phyloP scores from a whole-genome alignment of 2,888 invertebrate species.

The Lissonota sp. region DNA sequence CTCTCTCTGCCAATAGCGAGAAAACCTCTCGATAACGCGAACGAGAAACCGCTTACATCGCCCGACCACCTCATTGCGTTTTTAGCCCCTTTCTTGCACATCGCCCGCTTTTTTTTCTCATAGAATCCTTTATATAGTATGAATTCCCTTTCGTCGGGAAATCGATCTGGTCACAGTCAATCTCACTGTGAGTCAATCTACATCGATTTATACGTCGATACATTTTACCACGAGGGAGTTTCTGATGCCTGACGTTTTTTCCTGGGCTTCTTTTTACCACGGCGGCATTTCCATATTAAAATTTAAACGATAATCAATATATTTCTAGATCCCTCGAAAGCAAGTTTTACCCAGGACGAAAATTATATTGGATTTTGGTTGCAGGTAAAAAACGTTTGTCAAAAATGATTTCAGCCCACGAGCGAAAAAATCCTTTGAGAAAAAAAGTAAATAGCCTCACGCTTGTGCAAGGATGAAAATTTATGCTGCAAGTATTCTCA shows the following conservation, averaged over 20 bases:
- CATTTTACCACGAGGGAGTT: slow-evolving; percentile 3
- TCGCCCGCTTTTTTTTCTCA: background rate
- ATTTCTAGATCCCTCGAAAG: too few species aligned
- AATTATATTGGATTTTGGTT: too few species aligned
- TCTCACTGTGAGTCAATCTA: slow-evolving; percentile 7
- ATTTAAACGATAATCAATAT: too few species aligned
- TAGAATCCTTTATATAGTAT: background rate
- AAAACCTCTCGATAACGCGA: slow-evolving; percentile 62
- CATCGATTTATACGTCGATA: background rate
- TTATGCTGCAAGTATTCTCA: slow-evolving; percentile 16
- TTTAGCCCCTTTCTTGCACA: slow-evolving; percentile 2
- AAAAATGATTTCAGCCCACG: background rate
- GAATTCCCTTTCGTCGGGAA: background rate
- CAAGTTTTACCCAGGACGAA: too few species aligned
- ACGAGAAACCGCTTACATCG: slow-evolving; percentile 30
- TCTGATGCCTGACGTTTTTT: slow-evolving; percentile 1
- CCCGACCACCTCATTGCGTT: background rate
- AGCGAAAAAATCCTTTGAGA: background rate
- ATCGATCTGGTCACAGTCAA: slow-evolving; percentile 24
- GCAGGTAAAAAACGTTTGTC: too few species aligned
- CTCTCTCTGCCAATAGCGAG: slow-evolving; percentile 39
- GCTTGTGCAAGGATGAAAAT: slow-evolving; percentile 22
- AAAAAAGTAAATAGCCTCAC: slow-evolving; percentile 1
- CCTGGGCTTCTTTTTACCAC: slow-evolving; percentile 5
- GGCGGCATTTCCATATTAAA: too few species aligned